Base-by-base conservation (phyloP, 2,797 vertebrate genomes). In the Labroides dimidiatus region DNA sequence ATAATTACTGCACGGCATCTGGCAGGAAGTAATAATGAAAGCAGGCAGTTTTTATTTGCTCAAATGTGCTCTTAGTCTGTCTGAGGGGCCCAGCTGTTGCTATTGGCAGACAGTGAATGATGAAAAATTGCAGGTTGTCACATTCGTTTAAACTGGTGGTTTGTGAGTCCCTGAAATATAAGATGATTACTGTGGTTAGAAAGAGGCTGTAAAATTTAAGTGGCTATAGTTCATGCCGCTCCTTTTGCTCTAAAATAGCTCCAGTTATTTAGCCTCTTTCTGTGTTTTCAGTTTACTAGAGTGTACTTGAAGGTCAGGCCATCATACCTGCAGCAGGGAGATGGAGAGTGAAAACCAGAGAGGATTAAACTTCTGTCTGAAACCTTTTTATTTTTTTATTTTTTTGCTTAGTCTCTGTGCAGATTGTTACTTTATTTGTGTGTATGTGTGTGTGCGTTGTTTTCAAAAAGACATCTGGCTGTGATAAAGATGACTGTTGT, bases 401-500 rank as follows among this genome's bases (percentile, higher is more conserved):
- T 67, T 60, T 44, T 71, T 61, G 45, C 58, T 62, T 19, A 1
- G 58, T 53, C 58, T 73, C 37, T 16, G 49, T 48, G 59, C 72
- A 21, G 49, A 69, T 69, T 67, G 42, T 6, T 2, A 58, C 67
- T 86, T 89, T 76, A 72, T n/a, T n/a, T n/a, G n/a, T n/a, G n/a
- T 64, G 57, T 15, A 15, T 77, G 66, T 50, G 51, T 61, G 57
- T 44, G 20, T 64, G 72, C 68, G n/a, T 83, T 69, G 52, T 64
- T 70, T 85, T 87, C 81, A 77, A 84, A 88, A 80, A 51, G 70
- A 49, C 77, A 63, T 82, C 80, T 59, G 58, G 62, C 61, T 8
- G 44, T 49, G 54, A 87, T 87, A 78, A 90, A 90, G 82, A 30
- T 65, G 80, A 64, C 81, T 84, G 21, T 84, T 72, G 80, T 72